Base-by-base conservation (phyloP, 2,797 vertebrate genomes). In the Chelidonichthys spinosus region DNA sequence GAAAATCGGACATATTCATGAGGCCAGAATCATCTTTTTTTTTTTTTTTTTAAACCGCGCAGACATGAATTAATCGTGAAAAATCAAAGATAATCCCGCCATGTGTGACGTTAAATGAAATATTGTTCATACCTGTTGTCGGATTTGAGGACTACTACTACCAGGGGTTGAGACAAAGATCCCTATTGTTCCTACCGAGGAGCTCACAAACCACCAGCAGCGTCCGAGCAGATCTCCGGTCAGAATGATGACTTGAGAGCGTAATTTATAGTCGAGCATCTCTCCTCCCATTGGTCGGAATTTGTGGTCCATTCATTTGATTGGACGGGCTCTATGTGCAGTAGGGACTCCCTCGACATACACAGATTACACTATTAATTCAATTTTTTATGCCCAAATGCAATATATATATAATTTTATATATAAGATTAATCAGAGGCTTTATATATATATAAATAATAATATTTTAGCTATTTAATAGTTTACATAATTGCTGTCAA, bases 271-370 rank as follows among this genome's bases (percentile, higher is more conserved):
- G 59, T 3, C 5, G 53, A 10, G 3, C 46, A 59, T 36, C 79
- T 74, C 13, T 25, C 49, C 68, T 70, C 88, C 89, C 79, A 98
- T 98, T 98, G 97, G 97, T 81, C 74, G 66, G 52, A 94, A 95
- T 94, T 94, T 95, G 92, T 89, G 94, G 88, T 94, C 96, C 95
- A 97, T 97, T 97, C 96, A 96, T 96, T 95, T 92, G 75, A 97
- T 96, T 96, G 96, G 90, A 79, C 69, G 74, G 61, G 59, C 52
- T 43, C 36, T 53, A 53, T 15, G 25, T 46, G 46, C 4, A 8
- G 14, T 4, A 2, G 32, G 36, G 56, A 53, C 47, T 44, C 67
- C 36, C 17, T 55, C 54, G 18, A 17, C 35, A n/a, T 37, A 1
- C 35, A 18, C 11, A 46, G 2, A 32, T 37, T 33, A 42, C 37